Evolutionary conservation across 2,888 invertebrate species (phyloP), one percentile per base, ranked within the genome.

Genomic region (Ectemnius cavifrons): DNA sequence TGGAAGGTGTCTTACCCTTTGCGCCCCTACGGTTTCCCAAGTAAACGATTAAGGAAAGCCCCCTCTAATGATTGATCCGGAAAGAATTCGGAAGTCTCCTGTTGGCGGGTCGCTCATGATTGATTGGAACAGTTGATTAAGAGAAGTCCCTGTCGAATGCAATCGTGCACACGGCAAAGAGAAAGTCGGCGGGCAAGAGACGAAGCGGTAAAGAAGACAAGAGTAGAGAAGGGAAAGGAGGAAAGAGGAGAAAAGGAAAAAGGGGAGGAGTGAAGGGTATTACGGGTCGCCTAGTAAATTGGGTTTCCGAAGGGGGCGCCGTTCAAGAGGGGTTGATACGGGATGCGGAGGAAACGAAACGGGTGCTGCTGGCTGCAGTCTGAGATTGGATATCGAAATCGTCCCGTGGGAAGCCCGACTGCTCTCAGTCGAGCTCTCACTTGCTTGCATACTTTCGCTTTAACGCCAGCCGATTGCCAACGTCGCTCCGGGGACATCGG

Each of bases 311-410:
- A 68, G 67, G 78, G 72, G 77, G 73, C 76, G 78, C 59, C 5
- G 37, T 37, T 37, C 8, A 11, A 37, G 73, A 68, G 70, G 75
- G 79, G 75, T 76, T 75, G 77, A 65, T 64, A 71, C 67, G 70
- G 71, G 76, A 81, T 66, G 65, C 80, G 77, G 72, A 79, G 66
- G 76, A 76, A 77, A 63, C 74, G 64, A 37, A 37, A 37, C 37
- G 37, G 37, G 37, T 37, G 37, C 1, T 37, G 75, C 73, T 70
- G 69, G 66, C 79, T 77, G 77, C 71, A 67, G 77, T 66, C 80
- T 65, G 78, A 84, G 86, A 87, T 87, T 87, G 87, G 87, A 87
- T 86, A 81, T 83, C 87, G 86, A 82, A 87, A 87, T 85, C 76
- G 82, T 86, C 86, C 78, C 85, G 49, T 61, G 86, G 81, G 85